phyloP scores from a whole-genome alignment of 2,888 invertebrate genomes.

The Aleiodes testaceus region DNA sequence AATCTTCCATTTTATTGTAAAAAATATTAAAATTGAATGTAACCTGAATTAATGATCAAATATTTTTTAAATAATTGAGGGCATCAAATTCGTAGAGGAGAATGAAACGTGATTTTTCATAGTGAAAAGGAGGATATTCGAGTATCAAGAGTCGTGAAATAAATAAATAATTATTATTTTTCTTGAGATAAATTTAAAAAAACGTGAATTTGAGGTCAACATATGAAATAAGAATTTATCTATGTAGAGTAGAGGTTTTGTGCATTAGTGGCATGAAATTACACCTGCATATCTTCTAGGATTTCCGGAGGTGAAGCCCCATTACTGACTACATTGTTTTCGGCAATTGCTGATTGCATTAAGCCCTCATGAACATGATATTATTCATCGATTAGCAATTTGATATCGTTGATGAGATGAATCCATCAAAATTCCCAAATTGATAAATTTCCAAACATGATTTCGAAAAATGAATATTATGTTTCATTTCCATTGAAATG shows the following conservation, averaged over 20 bases:
- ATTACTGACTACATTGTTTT: not conserved
- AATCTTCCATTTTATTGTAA: no score
- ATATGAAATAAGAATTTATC: conserved; percentile 9
- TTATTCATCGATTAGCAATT: no score
- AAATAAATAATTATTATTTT: not conserved
- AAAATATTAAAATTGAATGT: no score
- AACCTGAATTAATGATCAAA: no score
- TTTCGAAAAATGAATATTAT: no score
- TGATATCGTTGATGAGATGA: not conserved
- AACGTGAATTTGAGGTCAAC: not conserved
- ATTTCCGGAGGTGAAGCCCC: conserved; percentile 10
- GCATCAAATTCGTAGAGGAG: no score
- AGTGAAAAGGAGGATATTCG: no score
- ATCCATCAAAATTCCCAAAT: no score
- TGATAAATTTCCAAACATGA: no score
- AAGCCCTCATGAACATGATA: not conserved
- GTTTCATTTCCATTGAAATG: no score
- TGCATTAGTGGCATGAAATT: conserved; percentile 2
- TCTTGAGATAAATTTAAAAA: not conserved
- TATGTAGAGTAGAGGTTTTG: not conserved
- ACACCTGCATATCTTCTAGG: not conserved
- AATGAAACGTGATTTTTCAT: no score
- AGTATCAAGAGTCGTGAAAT: not conserved
- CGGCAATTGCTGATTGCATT: not conserved
- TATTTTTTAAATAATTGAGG: no score